Evolutionary conservation across 2,113 vertebrate genomes (phyloP).

Genomic region (Semnopithecus entellus): DNA sequence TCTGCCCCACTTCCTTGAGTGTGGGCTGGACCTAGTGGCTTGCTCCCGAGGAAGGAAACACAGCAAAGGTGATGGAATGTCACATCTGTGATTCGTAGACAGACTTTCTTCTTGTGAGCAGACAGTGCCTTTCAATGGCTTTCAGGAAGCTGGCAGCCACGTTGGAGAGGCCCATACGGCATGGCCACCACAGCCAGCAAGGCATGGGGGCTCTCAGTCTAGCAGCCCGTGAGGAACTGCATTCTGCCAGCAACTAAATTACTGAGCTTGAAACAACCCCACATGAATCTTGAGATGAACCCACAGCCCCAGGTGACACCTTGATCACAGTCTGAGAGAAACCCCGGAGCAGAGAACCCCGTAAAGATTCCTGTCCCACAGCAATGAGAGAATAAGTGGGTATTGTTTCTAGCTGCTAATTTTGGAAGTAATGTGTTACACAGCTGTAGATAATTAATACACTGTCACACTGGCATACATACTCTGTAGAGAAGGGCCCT

Average conservation of each 20-base stretch:
- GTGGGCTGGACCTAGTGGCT: background rate
- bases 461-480: accelerated
- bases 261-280: background rate
- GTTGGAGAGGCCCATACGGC: background rate
- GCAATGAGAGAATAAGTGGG: background rate
- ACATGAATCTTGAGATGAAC: background rate
- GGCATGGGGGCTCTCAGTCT: background rate
- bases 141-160: constrained; percentile 13
- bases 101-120: background rate
- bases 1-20: background rate
- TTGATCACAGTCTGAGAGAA: background rate
- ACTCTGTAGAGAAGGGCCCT: background rate
- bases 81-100: background rate
- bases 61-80: background rate
- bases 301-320: background rate
- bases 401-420: background rate
- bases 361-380: background rate
- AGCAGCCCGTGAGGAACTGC: background rate
- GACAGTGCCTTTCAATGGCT: background rate
- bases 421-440: background rate
- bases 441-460: background rate
- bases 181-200: accelerated
- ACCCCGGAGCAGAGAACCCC: background rate
- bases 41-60: constrained; percentile 12
- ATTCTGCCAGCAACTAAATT: background rate